phyloP scores from a whole-genome alignment of 2,113 vertebrate genomes.

The Phyllopteryx taeniolatus region DNA sequence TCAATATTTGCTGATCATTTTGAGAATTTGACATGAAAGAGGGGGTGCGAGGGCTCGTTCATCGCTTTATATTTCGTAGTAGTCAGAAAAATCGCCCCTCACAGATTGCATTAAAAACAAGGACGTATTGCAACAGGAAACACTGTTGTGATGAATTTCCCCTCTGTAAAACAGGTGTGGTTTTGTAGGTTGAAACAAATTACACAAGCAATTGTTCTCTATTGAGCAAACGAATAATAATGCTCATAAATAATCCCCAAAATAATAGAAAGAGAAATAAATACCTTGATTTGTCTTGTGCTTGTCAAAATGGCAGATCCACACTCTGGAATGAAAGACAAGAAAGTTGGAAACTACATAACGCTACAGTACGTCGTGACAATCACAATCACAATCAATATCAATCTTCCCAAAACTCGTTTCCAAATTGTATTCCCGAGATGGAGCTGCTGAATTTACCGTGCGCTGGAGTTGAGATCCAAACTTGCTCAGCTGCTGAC shows the following conservation, averaged over 20 bases:
- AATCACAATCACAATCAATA: neutral
- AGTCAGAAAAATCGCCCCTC: neutral
- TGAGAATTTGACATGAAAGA: neutral
- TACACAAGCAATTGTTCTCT: neutral
- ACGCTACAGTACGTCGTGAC: neutral
- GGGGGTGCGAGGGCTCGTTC: neutral
- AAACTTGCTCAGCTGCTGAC: neutral
- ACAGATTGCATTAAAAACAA: neutral
- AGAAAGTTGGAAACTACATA: neutral
- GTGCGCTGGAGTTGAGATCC: slow-evolving; percentile 9
- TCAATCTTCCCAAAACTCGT: neutral
- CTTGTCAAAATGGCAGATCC: neutral
- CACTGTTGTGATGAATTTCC: neutral
- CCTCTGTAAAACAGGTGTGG: neutral
- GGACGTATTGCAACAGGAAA: neutral
- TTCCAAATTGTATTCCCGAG: neutral
- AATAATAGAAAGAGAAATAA: neutral
- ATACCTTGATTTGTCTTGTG: neutral
- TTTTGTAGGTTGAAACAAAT: neutral
- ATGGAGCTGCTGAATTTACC: slow-evolving; percentile 7
- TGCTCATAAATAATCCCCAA: neutral
- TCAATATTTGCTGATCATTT: neutral
- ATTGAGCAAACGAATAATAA: neutral
- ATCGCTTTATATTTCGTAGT: neutral
- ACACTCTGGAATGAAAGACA: neutral